Base-by-base conservation (phyloP, 2,113 vertebrate species). In the Pseudorasbora parva region DNA sequence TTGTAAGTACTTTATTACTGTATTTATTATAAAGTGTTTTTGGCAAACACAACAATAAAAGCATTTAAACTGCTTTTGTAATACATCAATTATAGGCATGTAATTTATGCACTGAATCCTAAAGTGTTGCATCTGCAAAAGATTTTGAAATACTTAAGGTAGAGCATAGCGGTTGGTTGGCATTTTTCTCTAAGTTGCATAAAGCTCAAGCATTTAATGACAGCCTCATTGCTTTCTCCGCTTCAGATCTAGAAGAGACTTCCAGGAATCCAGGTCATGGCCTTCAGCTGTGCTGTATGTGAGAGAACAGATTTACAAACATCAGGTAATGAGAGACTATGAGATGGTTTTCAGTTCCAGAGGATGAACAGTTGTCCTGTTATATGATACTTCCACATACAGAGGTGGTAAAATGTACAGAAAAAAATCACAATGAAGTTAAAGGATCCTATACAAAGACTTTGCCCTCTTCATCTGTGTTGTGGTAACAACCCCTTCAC, bases 251-350 rank as follows among this genome's bases (percentile, higher is more conserved):
- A 33, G 19, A 60, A 27, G 4, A 78, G 15, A 49, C 15, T 9
- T 79, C 17, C 43, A 49, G n/a, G 41, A 64, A 30, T 33, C 23
- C 77, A 64, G 77, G 41, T 79, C 5, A 64, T 49, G 25, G 25
- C 77, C 8, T 30, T 25, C 23, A 47, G 15, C 25, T 47, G 77
- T 30, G 43, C 43, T 51, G 45, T 51, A 19, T 19, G 17, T 54
- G 57, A 30, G 23, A 74, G 71, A 49, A 73, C 57, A 25, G 57
- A 78, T 19, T 43, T 30, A 30, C 77, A 27, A 45, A 78, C 56
- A 19, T 27, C 37, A 78, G 57, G 57, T 62, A 78, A 78, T 47
- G 41, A 78, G 57, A 78, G n/a, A 78, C 41, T 79, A 37, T 3
- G 25, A 64, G 23, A 49, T 64, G 59, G 10, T 79, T 79, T 79